Conservation (phyloP, 2,888 invertebrate species). For the Hesperia comma region DNA sequence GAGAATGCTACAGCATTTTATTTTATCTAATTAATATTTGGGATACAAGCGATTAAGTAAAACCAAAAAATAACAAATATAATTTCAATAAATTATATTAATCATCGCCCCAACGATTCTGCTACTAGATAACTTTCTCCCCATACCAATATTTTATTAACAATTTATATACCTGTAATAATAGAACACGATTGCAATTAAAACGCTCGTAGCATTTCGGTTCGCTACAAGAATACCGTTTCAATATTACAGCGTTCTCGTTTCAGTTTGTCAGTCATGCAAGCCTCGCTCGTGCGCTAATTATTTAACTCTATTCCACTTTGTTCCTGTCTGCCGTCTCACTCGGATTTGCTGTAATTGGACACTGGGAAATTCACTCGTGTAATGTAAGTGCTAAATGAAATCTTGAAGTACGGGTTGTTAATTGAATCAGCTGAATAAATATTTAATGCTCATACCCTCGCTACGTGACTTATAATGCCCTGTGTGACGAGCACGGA, state of each 20-base stretch:
- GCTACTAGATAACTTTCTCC: too few relatives aligned
- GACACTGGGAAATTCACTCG: constrained; percentile 48
- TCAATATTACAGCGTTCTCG: constrained; percentile 22
- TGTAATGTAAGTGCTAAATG: constrained; percentile 18
- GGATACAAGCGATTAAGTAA: too few relatives aligned
- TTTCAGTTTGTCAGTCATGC: constrained; percentile 67
- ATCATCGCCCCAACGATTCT: too few relatives aligned
- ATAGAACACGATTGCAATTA: too few relatives aligned
- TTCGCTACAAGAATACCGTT: constrained; percentile 13
- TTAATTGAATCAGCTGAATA: not conserved
- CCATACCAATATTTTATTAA: too few relatives aligned
- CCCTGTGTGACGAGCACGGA: too few relatives aligned
- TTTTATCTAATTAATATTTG: too few relatives aligned
- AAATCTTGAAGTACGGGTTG: constrained; percentile 19
- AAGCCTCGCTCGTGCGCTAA: constrained; percentile 48
- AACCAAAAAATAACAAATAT: too few relatives aligned
- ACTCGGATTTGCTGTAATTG: constrained; percentile 58
- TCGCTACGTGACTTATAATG: too few relatives aligned
- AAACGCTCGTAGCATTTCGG: not conserved
- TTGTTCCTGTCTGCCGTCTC: constrained; percentile 47
- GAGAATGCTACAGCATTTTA: too few relatives aligned
- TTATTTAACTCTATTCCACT: constrained; percentile 54
- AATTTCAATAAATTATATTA: too few relatives aligned
- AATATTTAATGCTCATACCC: not conserved
- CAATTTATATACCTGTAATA: too few relatives aligned